Percentiles rank a stretch among this genome's conserved stretches.
Conservation (phyloP, 2,113 vertebrate genomes). For the Toxotes jaculatrix region DNA sequence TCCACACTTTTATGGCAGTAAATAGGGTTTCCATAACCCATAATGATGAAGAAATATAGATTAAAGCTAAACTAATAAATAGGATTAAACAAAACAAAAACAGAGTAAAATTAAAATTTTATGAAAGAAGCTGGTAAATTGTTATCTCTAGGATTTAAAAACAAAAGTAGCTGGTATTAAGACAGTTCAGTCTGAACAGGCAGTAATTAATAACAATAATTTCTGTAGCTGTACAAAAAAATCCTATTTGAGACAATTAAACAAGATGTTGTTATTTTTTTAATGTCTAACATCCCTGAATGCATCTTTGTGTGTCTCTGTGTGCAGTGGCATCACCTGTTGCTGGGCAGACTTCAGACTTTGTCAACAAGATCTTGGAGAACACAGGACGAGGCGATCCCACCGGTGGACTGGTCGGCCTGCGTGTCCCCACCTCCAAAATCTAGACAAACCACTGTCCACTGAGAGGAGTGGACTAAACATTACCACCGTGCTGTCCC, state of each 20-base stretch:
- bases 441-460: constrained; percentile 82
- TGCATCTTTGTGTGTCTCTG: constrained; percentile 6
- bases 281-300: constrained; percentile 10
- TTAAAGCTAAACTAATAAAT: no score
- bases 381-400: constrained; percentile 95
- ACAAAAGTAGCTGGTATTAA: no score
- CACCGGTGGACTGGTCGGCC: constrained; percentile 96
- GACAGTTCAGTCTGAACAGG: not conserved
- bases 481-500: constrained; percentile 74
- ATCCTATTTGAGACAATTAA: not conserved
- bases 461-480: constrained; percentile 67
- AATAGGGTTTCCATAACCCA: no score
- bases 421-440: constrained; percentile 94
- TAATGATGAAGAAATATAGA: no score
- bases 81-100: no score
- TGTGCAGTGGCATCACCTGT: constrained; percentile 89
- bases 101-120: no score
- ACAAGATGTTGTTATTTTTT: not conserved
- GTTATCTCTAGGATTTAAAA: no score
- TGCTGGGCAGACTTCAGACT: constrained; percentile 97
- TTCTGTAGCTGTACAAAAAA: not conserved
- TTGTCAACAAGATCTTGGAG: constrained; percentile 99
- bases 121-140: no score
- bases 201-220: not conserved
- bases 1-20: not conserved